Conservation (phyloP, 1,140 invertebrate genomes). For the Planococcus citri region DNA sequence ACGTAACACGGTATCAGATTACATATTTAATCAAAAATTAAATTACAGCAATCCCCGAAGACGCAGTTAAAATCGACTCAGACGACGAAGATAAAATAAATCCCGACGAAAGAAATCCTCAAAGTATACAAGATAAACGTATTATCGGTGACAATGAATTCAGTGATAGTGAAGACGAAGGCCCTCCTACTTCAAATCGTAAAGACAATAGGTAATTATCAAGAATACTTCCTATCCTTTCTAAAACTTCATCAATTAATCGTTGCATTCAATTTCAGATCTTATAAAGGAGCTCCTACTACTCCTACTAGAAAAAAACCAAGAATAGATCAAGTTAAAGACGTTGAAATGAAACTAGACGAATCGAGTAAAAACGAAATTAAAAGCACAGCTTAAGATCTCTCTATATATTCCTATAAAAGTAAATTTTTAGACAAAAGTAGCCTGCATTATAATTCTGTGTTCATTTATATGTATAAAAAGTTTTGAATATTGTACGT, state of each 20-base stretch:
- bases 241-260: neutral
- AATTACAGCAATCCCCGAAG: slow-evolving; percentile 62
- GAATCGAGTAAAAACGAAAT: neutral
- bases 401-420: neutral
- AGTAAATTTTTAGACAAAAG: neutral
- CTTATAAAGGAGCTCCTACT: slow-evolving; percentile 14
- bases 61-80: slow-evolving; percentile 76
- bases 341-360: slow-evolving; percentile 17
- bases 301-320: slow-evolving; percentile 23
- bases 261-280: slow-evolving; percentile 21
- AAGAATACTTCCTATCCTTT: neutral
- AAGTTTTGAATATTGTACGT: too few relatives aligned
- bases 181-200: slow-evolving; percentile 38
- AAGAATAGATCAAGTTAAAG: slow-evolving; percentile 22
- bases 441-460: neutral
- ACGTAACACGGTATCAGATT: too few relatives aligned
- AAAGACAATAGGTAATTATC: slow-evolving; percentile 43
- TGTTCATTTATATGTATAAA: neutral
- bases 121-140: slow-evolving; percentile 80
- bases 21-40: too few relatives aligned
- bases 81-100: slow-evolving; percentile 84
- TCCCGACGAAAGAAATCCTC: slow-evolving; percentile 81
- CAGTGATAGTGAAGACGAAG: slow-evolving; percentile 92
- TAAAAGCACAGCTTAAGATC: neutral
- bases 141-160: slow-evolving; percentile 93